Percentiles rank a stretch among this genome's conserved stretches.
Conservation (phyloP, 53 echinoderm and acorn worm species). For the Hippasteria phrygiana region DNA sequence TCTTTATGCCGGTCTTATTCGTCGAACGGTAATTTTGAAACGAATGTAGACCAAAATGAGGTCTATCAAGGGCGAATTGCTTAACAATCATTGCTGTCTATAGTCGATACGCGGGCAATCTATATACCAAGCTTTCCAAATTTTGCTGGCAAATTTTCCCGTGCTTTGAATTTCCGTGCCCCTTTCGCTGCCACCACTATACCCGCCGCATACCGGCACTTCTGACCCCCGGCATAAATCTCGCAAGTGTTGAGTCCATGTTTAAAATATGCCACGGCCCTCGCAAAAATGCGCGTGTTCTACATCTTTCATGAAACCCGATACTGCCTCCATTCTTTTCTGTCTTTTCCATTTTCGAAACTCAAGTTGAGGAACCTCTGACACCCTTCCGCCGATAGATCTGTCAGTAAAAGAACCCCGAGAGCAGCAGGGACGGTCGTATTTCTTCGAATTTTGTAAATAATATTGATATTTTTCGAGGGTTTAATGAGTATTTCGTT, state of each 20-base stretch:
- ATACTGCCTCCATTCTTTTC: not conserved
- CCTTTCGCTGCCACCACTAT: not conserved
- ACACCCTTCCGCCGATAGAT: constrained; percentile 29
- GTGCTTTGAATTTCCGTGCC: not conserved
- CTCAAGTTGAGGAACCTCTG: constrained; percentile 25
- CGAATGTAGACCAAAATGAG: no score
- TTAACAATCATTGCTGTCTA: no score
- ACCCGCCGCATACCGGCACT: constrained; percentile 15
- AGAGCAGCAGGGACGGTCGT: constrained; percentile 28
- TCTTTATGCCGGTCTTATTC: no score
- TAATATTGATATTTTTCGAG: constrained; percentile 38
- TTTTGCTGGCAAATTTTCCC: not conserved
- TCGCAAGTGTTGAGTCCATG: constrained; percentile 42
- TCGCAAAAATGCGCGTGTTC: constrained; percentile 10
- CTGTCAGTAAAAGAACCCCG: constrained; percentile 13
- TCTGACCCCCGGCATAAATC: constrained; percentile 39
- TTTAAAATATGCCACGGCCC: constrained; percentile 35
- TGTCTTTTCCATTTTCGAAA: not conserved
- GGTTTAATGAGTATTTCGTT: constrained; percentile 30
- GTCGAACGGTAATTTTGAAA: no score
- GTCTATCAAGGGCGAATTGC: no score
- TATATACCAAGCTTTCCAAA: no score
- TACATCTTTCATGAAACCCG: constrained; percentile 33
- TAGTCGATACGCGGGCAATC: no score
- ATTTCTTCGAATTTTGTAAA: constrained; percentile 53